Evolutionary conservation across 2,797 vertebrate species (phyloP).

Genomic region (Catamblyrhynchus diadema): DNA sequence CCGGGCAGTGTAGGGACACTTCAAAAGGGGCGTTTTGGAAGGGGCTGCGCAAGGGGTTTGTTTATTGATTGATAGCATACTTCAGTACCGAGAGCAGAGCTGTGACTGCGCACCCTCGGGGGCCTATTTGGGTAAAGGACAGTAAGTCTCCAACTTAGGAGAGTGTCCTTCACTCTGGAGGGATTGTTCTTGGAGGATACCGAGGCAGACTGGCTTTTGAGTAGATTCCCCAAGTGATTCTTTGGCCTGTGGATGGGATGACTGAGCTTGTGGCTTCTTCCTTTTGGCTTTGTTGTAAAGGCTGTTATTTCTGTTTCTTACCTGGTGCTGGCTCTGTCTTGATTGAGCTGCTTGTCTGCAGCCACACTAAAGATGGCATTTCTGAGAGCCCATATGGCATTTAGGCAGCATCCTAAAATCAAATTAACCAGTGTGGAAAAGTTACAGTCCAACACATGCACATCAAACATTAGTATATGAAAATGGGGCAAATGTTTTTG

Average conservation of each 20-base stretch:
- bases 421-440: not conserved
- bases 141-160: no score
- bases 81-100: not conserved
- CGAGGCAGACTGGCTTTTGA: not conserved
- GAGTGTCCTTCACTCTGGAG: not conserved
- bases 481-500: not conserved
- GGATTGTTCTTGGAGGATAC: not conserved
- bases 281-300: not conserved
- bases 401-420: not conserved
- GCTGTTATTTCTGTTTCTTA: not conserved
- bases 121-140: not conserved
- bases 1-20: not conserved
- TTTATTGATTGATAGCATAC: fast-evolving
- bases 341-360: not conserved
- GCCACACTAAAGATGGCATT: not conserved
- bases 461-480: not conserved
- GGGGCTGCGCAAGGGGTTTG: no score
- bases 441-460: not conserved
- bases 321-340: not conserved
- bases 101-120: not conserved
- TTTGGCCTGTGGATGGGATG: not conserved
- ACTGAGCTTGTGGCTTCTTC: not conserved
- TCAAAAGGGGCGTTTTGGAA: no score
- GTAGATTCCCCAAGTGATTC: not conserved
- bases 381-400: not conserved